Conservation (phyloP, 2,797 vertebrate species). For the Silurus lanzhouensis region DNA sequence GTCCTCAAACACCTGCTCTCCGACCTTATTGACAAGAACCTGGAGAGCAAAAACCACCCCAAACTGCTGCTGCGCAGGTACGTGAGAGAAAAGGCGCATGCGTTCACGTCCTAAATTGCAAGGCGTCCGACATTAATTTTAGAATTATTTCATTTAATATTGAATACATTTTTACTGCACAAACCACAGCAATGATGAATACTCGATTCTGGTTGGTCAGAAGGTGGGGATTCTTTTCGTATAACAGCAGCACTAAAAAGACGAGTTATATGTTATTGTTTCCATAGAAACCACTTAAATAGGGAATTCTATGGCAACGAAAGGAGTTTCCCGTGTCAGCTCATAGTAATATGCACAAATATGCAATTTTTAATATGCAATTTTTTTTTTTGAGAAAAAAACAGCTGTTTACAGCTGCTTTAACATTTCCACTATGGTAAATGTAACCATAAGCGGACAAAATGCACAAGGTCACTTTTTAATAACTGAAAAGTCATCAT, state of each 20-base stretch:
- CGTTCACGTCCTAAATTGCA: neutral
- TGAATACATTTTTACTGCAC: neutral
- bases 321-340: neutral
- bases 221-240: neutral
- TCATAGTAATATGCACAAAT: neutral
- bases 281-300: neutral
- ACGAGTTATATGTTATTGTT: neutral
- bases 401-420: neutral
- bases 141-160: neutral
- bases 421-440: neutral
- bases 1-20: slow-evolving; percentile 96
- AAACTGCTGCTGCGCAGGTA: slow-evolving; percentile 94
- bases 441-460: neutral
- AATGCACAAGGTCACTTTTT: neutral
- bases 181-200: neutral
- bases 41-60: slow-evolving; percentile 98
- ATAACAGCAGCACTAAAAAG: neutral
- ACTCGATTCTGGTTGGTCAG: neutral
- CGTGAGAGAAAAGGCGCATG: neutral
- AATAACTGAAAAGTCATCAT: neutral
- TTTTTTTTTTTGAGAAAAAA: neutral
- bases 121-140: neutral
- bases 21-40: slow-evolving; percentile 96
- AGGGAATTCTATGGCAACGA: neutral
- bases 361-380: too few species aligned